Percentiles rank a stretch among this genome's conserved stretches.
Evolutionary conservation across 2,797 vertebrate species (phyloP).

Genomic region (Sebastes hopkinsi): DNA sequence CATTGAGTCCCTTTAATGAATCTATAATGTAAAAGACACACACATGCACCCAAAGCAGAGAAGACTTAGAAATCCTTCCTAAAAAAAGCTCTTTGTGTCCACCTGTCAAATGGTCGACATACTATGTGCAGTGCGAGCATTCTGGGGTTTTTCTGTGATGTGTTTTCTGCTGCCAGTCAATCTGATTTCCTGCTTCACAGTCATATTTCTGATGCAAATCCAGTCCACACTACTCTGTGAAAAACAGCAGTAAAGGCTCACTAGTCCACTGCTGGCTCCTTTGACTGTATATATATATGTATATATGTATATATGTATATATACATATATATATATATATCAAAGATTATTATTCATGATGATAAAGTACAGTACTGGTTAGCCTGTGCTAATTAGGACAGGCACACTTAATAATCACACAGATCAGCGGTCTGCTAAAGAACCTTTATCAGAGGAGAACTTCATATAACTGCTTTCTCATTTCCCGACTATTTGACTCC

Average conservation of each 20-base stretch:
- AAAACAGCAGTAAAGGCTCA: constrained; percentile 17
- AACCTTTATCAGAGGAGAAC: constrained; percentile 12
- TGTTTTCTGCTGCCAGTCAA: constrained; percentile 7
- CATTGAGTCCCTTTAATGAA: too few relatives aligned
- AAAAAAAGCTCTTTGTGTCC: not conserved
- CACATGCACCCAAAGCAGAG: not conserved
- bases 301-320: not conserved
- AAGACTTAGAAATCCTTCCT: not conserved
- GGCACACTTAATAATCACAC: constrained; percentile 22
- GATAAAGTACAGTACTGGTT: constrained; percentile 37
- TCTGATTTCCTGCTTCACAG: constrained; percentile 11
- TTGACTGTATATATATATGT: not conserved
- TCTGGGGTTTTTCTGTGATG: not conserved
- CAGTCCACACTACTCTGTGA: not conserved
- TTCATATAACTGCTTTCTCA: constrained; percentile 10
- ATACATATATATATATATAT: not conserved
- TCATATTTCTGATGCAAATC: constrained; percentile 32
- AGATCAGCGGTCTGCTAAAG: constrained; percentile 17
- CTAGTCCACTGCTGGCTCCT: constrained; percentile 18
- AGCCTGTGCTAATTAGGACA: constrained; percentile 40
- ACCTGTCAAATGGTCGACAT: not conserved
- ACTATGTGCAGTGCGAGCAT: not conserved
- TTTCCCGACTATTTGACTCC: not conserved
- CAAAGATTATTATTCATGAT: constrained; percentile 47
- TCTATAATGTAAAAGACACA: not conserved